Conservation (phyloP, 1,140 invertebrate genomes). For the Bombus difficillimus region DNA sequence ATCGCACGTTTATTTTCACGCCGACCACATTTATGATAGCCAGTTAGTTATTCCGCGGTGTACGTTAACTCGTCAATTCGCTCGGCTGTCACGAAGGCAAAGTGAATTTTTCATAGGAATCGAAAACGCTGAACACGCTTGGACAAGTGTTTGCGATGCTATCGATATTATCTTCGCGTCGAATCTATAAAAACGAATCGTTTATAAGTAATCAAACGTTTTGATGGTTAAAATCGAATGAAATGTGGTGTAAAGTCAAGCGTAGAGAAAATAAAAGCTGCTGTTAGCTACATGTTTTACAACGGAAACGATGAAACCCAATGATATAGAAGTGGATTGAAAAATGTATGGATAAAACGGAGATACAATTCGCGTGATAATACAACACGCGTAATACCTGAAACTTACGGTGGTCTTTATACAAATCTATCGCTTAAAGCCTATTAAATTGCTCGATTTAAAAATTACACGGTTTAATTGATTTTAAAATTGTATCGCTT, state of each 20-base stretch:
- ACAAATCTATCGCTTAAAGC: too few species aligned
- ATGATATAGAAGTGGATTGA: neutral
- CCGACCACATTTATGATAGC: neutral
- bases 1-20: constrained; percentile 20
- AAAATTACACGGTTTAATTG: neutral
- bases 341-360: neutral
- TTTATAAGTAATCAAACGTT: neutral
- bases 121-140: neutral
- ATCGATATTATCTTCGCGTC: neutral
- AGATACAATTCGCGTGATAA: too few species aligned
- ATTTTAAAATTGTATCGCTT: neutral
- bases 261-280: neutral
- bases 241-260: neutral
- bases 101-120: neutral
- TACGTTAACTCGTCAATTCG: neutral
- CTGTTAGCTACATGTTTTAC: neutral
- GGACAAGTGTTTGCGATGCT: neutral
- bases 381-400: too few species aligned
- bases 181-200: neutral
- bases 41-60: neutral
- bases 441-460: too few species aligned
- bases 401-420: too few species aligned
- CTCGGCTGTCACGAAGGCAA: neutral
- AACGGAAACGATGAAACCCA: neutral
- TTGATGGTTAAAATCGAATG: neutral